Percentiles rank a stretch among this genome's conserved stretches.
These are phyloP conservation scores for Enteromius paludinosus DNA, from an alignment of 2,797 vertebrate species.

Conservation along the genomic window DNA sequence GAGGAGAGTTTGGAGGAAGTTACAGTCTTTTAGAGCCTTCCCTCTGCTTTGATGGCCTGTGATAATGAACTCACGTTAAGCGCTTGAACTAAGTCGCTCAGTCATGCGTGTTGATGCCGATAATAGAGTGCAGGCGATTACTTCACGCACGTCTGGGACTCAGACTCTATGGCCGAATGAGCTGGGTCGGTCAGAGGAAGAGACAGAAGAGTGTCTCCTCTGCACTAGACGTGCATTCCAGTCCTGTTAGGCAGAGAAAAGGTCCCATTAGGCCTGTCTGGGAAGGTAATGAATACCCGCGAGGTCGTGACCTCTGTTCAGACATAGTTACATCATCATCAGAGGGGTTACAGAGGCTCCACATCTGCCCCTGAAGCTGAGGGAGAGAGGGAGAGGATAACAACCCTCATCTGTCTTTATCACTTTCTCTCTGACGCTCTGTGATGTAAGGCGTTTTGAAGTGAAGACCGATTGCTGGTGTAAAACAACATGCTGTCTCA, in stretches of 20 bases:
- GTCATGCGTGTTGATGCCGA: slow-evolving; percentile 48
- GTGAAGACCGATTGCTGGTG: slow-evolving; percentile 35
- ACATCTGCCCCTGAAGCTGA: slow-evolving; percentile 40
- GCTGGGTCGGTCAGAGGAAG: slow-evolving; percentile 38
- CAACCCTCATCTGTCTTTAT: slow-evolving; percentile 51
- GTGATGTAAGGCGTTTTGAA: slow-evolving; percentile 46
- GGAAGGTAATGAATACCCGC: slow-evolving; percentile 56
- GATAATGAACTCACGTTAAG: slow-evolving; percentile 42
- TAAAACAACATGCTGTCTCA: slow-evolving; percentile 42
- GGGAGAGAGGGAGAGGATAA: slow-evolving; percentile 33
- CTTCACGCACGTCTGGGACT: slow-evolving; percentile 50
- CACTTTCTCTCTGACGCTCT: slow-evolving; percentile 31
- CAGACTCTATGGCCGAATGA: slow-evolving; percentile 20
- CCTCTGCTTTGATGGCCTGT: slow-evolving; percentile 39
- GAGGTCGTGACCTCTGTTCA: slow-evolving; percentile 56
- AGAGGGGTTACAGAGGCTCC: slow-evolving; percentile 37
- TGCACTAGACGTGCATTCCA: slow-evolving; percentile 55
- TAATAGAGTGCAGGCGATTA: slow-evolving; percentile 52
- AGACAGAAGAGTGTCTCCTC: slow-evolving; percentile 29
- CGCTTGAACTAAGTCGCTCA: slow-evolving; percentile 26
- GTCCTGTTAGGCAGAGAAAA: slow-evolving; percentile 34
- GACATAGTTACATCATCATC: slow-evolving; percentile 61
- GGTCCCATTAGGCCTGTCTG: slow-evolving; percentile 57
- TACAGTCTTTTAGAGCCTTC: slow-evolving; percentile 25
- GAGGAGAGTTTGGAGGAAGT: slow-evolving; percentile 40